phyloP scores from a whole-genome alignment of 2,797 vertebrate genomes.

The Neostethus bicornis region DNA sequence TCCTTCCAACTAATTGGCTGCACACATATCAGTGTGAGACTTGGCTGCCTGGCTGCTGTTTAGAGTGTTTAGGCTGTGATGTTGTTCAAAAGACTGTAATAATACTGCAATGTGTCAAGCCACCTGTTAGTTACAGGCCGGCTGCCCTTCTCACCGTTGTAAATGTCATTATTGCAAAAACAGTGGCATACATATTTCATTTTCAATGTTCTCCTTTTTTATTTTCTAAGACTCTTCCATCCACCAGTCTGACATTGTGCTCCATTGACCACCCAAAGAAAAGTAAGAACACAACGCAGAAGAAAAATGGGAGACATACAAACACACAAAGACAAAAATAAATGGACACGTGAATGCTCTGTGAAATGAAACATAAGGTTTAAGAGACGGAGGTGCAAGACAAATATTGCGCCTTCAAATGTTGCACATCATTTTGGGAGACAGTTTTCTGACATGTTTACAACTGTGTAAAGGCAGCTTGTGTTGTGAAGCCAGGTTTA shows the following conservation, averaged over 20 bases:
- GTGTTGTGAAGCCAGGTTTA: conserved; percentile 17
- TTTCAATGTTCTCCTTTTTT: neutral
- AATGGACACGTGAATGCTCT: conserved; percentile 6
- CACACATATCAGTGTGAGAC: conserved; percentile 28
- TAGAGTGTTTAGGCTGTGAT: neutral
- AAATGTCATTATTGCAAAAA: too few species aligned
- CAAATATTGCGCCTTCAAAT: conserved; percentile 40
- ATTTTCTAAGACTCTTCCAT: neutral
- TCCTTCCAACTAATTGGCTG: conserved; percentile 25
- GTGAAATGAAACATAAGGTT: conserved; percentile 32
- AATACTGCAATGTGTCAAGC: conserved; percentile 12
- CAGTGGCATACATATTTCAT: neutral
- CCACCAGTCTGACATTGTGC: conserved; percentile 4
- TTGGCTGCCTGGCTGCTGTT: conserved; percentile 8
- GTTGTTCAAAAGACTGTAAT: neutral
- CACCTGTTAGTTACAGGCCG: conserved; percentile 3
- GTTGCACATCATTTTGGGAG: conserved; percentile 43
- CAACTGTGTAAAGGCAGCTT: conserved; percentile 18
- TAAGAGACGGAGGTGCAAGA: conserved; percentile 36
- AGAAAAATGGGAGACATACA: neutral
- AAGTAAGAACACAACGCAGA: neutral
- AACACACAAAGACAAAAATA: neutral
- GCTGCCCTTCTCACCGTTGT: neutral
- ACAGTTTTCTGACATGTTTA: conserved; percentile 50
- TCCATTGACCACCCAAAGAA: conserved; percentile 5